phyloP scores from a whole-genome alignment of 2,113 vertebrate species.

The Pelobates fuscus region DNA sequence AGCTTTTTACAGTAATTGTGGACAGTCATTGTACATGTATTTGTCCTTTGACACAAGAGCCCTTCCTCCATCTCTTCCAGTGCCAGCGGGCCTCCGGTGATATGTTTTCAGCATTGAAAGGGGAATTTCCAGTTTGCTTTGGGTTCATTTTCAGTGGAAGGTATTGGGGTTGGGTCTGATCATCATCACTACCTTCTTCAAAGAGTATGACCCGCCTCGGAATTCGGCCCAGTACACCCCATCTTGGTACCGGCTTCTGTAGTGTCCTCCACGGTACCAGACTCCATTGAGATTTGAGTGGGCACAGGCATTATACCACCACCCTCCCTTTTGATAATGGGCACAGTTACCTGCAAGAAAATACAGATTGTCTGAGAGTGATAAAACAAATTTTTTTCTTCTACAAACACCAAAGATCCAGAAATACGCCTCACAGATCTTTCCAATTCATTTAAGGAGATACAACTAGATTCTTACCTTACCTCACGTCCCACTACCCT shows the following conservation, averaged over 20 bases:
- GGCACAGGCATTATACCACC: slow-evolving; percentile 98
- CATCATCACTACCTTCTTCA: slow-evolving; percentile 98
- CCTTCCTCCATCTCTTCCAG: neutral
- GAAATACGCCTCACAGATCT: no score
- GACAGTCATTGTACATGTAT: slow-evolving; percentile 1
- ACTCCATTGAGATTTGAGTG: slow-evolving; percentile 97
- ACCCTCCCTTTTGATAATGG: slow-evolving; percentile 96
- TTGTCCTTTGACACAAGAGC: neutral
- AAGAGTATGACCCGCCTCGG: slow-evolving; percentile 91
- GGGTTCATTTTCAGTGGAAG: slow-evolving; percentile 77
- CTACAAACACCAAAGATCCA: no score
- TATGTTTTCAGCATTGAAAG: neutral
- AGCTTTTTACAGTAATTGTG: slow-evolving; percentile 23
- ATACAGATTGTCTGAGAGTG: neutral
- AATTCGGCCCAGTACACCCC: slow-evolving; percentile 98
- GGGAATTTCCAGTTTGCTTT: slow-evolving; percentile 15
- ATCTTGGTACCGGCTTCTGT: slow-evolving; percentile 94
- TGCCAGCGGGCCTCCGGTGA: neutral
- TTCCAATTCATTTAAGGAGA: no score
- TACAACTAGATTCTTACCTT: no score
- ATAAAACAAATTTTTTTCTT: no score
- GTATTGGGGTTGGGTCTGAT: slow-evolving; percentile 96
- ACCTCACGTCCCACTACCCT: no score
- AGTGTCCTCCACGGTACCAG: slow-evolving; percentile 96
- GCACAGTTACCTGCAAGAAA: slow-evolving; percentile 87